These are phyloP conservation scores for Sebastes oblongus DNA, from an alignment of 2,797 vertebrate species.

Conservation along the genomic window DNA sequence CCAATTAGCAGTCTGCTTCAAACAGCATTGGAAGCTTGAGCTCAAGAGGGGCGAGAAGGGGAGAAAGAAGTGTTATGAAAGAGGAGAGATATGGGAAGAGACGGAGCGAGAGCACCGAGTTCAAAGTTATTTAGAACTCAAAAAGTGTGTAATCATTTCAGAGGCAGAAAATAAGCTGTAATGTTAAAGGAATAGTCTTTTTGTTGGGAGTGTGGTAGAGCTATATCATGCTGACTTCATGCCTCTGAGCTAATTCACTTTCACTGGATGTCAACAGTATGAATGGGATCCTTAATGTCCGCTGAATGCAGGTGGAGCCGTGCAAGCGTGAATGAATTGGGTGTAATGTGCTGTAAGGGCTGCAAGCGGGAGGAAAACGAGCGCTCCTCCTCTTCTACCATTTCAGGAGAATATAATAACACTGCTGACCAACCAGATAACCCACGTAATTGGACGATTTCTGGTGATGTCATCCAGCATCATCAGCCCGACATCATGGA, in stretches of 20 bases:
- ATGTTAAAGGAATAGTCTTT: constrained; percentile 2
- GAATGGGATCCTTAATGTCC: neutral
- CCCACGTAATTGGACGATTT: neutral
- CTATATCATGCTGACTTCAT: neutral
- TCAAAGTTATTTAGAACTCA: constrained; percentile 9
- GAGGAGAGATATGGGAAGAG: constrained; percentile 4
- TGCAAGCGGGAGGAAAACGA: neutral
- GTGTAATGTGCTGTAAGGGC: neutral
- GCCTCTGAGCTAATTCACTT: neutral
- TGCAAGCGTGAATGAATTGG: constrained; percentile 3
- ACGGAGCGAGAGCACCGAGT: neutral
- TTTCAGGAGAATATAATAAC: neutral
- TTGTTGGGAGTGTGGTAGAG: neutral
- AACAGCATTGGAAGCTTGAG: constrained; percentile 28
- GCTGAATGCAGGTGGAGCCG: constrained; percentile 27
- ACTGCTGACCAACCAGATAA: neutral
- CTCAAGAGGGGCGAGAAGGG: neutral
- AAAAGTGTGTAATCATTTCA: constrained; percentile 9
- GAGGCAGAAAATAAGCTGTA: neutral
- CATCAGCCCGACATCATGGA: neutral
- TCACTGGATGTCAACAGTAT: neutral
- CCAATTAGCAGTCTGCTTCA: constrained; percentile 65
- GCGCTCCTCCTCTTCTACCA: neutral
- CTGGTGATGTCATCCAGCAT: neutral
- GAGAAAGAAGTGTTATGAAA: neutral